Percentiles rank a stretch among this genome's conserved stretches.
phyloP scores from a whole-genome alignment of 2,888 invertebrate genomes.

The Operophtera brumata region DNA sequence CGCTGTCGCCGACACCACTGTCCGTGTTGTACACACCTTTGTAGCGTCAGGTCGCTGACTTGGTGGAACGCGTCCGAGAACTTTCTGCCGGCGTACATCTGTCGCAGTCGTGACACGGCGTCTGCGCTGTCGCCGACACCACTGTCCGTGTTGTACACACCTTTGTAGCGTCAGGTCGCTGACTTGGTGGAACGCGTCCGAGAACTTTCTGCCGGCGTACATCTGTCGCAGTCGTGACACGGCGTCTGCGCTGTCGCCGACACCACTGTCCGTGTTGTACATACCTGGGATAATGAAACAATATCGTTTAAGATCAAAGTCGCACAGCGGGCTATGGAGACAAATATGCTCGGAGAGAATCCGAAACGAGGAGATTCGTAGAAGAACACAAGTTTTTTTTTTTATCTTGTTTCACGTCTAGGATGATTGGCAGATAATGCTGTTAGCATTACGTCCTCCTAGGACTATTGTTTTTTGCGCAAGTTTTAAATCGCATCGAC shows the following conservation, averaged over 20 bases:
- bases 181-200: slow-evolving; percentile 89
- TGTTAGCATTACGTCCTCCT: too few relatives aligned
- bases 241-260: slow-evolving; percentile 73
- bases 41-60: slow-evolving; percentile 86
- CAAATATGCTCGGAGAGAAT: too few relatives aligned
- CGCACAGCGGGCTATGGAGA: too few relatives aligned
- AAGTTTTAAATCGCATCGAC: too few relatives aligned
- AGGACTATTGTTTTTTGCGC: too few relatives aligned
- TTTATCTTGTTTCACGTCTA: too few relatives aligned
- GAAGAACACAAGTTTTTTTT: too few relatives aligned
- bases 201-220: slow-evolving; percentile 83
- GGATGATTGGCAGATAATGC: too few relatives aligned
- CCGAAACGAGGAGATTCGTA: too few relatives aligned
- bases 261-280: slow-evolving; percentile 73
- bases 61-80: slow-evolving; percentile 90
- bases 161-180: slow-evolving; percentile 85
- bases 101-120: slow-evolving; percentile 58
- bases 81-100: slow-evolving; percentile 80
- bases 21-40: slow-evolving; percentile 75
- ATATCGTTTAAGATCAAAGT: too few relatives aligned
- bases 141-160: slow-evolving; percentile 69
- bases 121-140: slow-evolving; percentile 76
- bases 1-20: slow-evolving; percentile 74
- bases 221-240: slow-evolving; percentile 63
- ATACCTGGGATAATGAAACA: too few relatives aligned